Base-by-base conservation (phyloP, 2,888 invertebrate genomes). In the Polymixis lichenea region DNA sequence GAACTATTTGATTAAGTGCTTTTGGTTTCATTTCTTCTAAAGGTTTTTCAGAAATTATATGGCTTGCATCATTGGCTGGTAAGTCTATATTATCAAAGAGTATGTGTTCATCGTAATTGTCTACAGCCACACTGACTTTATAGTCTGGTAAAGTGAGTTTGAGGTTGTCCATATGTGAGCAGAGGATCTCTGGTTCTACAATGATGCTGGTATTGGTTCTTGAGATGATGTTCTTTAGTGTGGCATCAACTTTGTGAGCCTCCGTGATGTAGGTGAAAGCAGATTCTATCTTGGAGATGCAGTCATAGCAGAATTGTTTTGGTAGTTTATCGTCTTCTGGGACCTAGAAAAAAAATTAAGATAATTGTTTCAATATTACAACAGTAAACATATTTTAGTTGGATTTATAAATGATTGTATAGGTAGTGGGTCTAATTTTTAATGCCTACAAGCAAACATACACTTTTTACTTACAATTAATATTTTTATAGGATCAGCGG, bases 301-400 rank as follows among this genome's bases (percentile, higher is more conserved):
- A 97, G 75, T 95, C 92, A 64, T 94, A 95, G 84, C 97, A 97
- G 72, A 97, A 95, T 55, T 95, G 95, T 75, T 94, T 95, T 3
- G 97, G 97, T n/a, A 97, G 89, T 51, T 91, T 91, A 72, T 97
- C 97, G 61, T 94, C 92, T 38, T 94, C 92, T 78, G 90, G 82
- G 56, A 95, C 89, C 95, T 96, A 87, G 83, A 91, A 89, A 25
- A 43, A 19, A 22, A 46, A 32, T 5, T 7, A 38, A 28, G 9
- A 9, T 51, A 28, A 58, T 28, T 17, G 17, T 58, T 60, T n/a
- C 17, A 53, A n/a, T 53, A 67, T 51, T 22, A n/a, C 17, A 53
- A 38, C 28, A 32, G n/a, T 66, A n/a, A 53, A n/a, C 66, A n/a
- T 32, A 51, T 22, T 53, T n/a, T 17, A 53, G 1, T n/a, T 67